Evolutionary conservation across 2,797 vertebrate genomes (phyloP).

Genomic region (Sternarchorhynchus goeldii): DNA sequence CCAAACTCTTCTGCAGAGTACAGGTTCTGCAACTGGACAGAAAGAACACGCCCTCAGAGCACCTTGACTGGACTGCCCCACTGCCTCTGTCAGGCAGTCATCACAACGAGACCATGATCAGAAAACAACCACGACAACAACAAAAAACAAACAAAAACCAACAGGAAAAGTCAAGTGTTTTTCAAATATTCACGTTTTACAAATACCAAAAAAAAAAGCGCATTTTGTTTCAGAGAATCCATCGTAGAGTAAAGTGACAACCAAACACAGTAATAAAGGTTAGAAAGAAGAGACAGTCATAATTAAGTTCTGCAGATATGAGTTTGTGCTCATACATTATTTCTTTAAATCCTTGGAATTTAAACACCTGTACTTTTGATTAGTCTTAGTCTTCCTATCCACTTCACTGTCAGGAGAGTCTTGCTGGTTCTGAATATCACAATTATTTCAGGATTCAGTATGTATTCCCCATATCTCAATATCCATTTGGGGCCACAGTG

Average conservation of each 20-base stretch:
- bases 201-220: constrained; percentile 9
- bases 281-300: neutral
- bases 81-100: neutral
- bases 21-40: neutral
- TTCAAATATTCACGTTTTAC: neutral
- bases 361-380: neutral
- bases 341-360: neutral
- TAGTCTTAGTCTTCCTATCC: neutral
- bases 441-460: neutral
- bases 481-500: neutral
- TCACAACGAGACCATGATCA: neutral
- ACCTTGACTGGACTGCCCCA: neutral
- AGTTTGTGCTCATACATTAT: constrained; percentile 9
- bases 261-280: neutral
- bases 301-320: neutral
- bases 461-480: neutral
- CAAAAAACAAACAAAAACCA: constrained; percentile 13
- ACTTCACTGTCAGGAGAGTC: neutral
- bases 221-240: neutral
- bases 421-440: neutral
- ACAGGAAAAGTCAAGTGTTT: constrained; percentile 15
- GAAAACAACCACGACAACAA: constrained; percentile 32
- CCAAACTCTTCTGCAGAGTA: neutral
- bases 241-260: neutral
- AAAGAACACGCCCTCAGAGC: constrained; percentile 17